These are phyloP conservation scores for Folsomia manolachei DNA, from an alignment of 2,888 invertebrate species.

Conservation along the genomic window DNA sequence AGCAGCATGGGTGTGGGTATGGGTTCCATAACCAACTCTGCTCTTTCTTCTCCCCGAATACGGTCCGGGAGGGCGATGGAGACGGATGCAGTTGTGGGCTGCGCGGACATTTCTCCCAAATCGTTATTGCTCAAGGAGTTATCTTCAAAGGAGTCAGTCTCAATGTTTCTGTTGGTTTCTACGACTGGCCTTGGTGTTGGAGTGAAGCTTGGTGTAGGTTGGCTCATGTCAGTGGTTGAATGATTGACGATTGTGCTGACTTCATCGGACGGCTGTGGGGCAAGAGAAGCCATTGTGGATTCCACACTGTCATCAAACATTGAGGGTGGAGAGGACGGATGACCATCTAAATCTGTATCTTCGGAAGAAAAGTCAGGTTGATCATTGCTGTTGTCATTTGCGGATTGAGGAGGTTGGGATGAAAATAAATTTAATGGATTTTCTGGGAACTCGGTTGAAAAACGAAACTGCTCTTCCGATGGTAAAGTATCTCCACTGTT, in stretches of 20 bases:
- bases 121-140: too few relatives aligned
- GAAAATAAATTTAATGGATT: not conserved
- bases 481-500: too few relatives aligned
- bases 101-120: conserved; percentile 1
- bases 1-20: conserved; percentile 46
- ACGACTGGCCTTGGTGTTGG: not conserved
- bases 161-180: not conserved
- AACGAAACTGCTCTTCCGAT: not conserved
- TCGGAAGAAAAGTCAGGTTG: conserved; percentile 13
- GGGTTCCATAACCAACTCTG: conserved; percentile 28
- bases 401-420: not conserved
- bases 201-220: conserved; percentile 11
- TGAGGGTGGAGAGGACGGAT: not conserved
- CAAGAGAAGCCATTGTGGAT: not conserved
- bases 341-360: not conserved
- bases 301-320: not conserved
- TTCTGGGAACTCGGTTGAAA: not conserved
- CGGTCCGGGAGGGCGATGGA: too few relatives aligned
- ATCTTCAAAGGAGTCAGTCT: conserved; percentile 3
- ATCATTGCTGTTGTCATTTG: not conserved
- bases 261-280: not conserved
- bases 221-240: not conserved
- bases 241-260: too few relatives aligned
- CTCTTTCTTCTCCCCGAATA: conserved; percentile 22
- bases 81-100: not conserved